These are phyloP conservation scores for Prionailurus viverrinus DNA, from an alignment of 2,113 vertebrate species.

Conservation along the genomic window DNA sequence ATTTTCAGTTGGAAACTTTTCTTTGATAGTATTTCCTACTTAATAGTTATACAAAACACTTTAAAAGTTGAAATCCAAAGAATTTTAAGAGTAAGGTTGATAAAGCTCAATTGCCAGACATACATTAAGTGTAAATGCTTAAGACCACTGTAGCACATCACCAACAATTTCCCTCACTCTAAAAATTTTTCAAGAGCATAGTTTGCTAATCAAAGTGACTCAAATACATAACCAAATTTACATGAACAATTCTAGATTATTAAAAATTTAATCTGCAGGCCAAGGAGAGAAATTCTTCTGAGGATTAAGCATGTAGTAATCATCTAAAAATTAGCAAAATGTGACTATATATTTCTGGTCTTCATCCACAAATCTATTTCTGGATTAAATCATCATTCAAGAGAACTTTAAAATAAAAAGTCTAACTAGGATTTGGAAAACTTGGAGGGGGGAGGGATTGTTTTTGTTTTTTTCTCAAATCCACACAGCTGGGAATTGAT, in stretches of 20 bases:
- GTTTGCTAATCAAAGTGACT: background rate
- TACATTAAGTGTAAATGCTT: constrained; percentile 1
- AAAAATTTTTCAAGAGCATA: constrained; percentile 34
- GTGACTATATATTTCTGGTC: background rate
- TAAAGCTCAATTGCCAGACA: background rate
- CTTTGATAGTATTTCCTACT: background rate
- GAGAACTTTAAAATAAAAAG: constrained; percentile 20
- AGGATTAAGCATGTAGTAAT: background rate
- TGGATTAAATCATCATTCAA: constrained; percentile 35
- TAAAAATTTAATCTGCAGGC: constrained; percentile 13
- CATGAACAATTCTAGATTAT: background rate
- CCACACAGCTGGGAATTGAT: constrained; percentile 1
- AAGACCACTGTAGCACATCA: background rate
- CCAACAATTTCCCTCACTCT: background rate
- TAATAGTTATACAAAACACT: background rate
- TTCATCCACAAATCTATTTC: background rate
- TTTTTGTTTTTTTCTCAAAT: background rate
- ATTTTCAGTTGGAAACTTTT: constrained; percentile 39
- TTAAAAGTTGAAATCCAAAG: background rate
- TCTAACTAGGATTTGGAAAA: constrained; percentile 47
- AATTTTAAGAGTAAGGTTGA: constrained; percentile 19
- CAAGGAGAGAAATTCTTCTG: constrained; percentile 4
- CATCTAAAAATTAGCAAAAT: constrained; percentile 20
- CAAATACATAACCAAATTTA: constrained; percentile 20
- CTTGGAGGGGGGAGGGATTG: no score